phyloP scores from a whole-genome alignment of 2,888 invertebrate species.

The Hoplodrina blanda region DNA sequence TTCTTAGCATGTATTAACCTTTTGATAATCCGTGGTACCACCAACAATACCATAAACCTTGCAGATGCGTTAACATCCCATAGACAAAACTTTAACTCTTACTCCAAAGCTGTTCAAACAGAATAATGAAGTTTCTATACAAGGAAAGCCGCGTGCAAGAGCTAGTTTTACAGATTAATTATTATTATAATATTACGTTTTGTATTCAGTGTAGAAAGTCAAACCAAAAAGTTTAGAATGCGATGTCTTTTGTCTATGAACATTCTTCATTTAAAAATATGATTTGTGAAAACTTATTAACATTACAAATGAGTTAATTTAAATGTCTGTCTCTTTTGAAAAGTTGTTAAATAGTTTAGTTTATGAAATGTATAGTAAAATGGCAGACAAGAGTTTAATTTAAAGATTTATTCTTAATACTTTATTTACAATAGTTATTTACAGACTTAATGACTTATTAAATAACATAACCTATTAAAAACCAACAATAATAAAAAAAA shows the following conservation, averaged over 20 bases:
- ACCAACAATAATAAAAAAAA: neutral
- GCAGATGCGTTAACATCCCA: too few relatives aligned
- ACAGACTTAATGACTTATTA: too few relatives aligned
- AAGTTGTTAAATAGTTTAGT: conserved; percentile 9
- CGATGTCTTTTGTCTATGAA: conserved; percentile 17
- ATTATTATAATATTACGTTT: conserved; percentile 29
- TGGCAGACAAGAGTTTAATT: neutral
- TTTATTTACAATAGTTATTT: too few relatives aligned
- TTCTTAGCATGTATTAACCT: too few relatives aligned
- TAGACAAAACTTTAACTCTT: too few relatives aligned
- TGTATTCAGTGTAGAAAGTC: conserved; percentile 40
- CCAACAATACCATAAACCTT: too few relatives aligned
- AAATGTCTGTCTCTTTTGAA: conserved; percentile 41
- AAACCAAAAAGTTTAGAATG: conserved; percentile 6
- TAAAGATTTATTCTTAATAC: too few relatives aligned
- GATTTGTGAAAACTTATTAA: conserved; percentile 56
- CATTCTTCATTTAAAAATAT: conserved; percentile 15
- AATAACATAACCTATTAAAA: too few relatives aligned
- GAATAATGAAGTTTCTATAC: neutral
- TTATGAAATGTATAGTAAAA: conserved; percentile 9
- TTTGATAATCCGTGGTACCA: too few relatives aligned
- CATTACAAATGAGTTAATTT: conserved; percentile 56
- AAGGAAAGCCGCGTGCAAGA: neutral
- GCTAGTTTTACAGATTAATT: neutral
- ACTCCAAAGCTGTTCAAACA: too few relatives aligned